Evolutionary conservation across 2,888 invertebrate species (phyloP), one percentile per base, ranked within the genome.

Genomic region (Noctua janthina): DNA sequence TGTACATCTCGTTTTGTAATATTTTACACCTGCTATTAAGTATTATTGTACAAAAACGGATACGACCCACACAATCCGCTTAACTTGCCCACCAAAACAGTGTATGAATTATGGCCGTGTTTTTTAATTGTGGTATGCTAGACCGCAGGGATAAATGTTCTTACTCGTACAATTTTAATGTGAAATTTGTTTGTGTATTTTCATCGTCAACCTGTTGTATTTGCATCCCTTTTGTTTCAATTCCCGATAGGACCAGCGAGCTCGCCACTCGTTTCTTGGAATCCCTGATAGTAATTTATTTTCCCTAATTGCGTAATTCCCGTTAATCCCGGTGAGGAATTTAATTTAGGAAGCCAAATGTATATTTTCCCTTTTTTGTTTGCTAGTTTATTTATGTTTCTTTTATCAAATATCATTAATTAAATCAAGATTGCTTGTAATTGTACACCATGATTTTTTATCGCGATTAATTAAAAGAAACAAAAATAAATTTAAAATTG

Each of bases 241-340:
- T 88, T 89, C 87, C 87, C 82, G 59, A 88, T 90, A 88, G 91
- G 80, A 89, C 79, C 85, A 72, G 80, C 83, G 68, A 89, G 75
- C 87, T 87, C 84, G 84, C 87, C 88, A 84, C 82, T 86, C 89
- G 86, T 88, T 91, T 84, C 81, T 88, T 83, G 84, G 90, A 92
- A 92, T 92, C 90, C 71, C 89, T 91, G 91, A 92, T 92, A 90
- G 92, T 93, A 94, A 94, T 95, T 94, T 94, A 93, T 95, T 94
- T 94, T 92, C 92, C 93, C 89, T 95, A 95, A 95, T 95, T 94
- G 92, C 92, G 93, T 94, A 93, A 94, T 94, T 94, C 92, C 91
- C 92, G 91, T 92, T 94, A 94, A 95, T 94, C 94, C 93, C 89
- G 90, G 91, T 88, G 85, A 91, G 88, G 91, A 94, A 94, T 94